Evolutionary conservation across 1,140 invertebrate species (phyloP).

Genomic region (Argopecten irradians): DNA sequence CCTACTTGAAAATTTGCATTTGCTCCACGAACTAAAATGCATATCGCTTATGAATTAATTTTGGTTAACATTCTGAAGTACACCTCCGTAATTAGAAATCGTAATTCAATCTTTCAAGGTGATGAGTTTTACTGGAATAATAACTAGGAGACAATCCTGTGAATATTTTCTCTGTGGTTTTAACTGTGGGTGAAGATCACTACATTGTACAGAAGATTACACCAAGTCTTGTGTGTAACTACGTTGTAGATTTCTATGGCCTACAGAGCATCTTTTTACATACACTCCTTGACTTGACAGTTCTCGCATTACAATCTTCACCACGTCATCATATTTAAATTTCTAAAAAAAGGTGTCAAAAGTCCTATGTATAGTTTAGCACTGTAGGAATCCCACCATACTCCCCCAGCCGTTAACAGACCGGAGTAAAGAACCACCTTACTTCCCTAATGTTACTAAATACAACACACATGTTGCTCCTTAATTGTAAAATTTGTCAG

Average conservation of each 20-base stretch:
- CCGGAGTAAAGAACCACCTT: neutral
- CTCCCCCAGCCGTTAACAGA: neutral
- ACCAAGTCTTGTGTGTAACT: neutral
- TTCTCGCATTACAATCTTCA: neutral
- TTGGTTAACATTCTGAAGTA: neutral
- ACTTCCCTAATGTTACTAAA: neutral
- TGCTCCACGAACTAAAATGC: neutral
- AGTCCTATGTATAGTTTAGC: neutral
- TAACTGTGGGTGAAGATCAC: neutral
- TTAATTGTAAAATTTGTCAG: slow-evolving; percentile 18
- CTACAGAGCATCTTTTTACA: neutral
- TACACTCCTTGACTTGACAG: neutral
- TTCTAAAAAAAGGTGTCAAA: neutral
- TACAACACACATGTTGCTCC: neutral
- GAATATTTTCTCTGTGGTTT: neutral
- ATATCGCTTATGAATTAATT: no score
- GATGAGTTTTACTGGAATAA: neutral
- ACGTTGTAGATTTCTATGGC: neutral
- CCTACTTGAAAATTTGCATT: neutral
- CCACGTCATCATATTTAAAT: neutral
- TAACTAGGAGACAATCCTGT: neutral
- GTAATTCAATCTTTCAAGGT: neutral
- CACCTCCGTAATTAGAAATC: neutral
- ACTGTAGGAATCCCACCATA: neutral
- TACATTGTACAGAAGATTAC: neutral